A percentile compares a stretch with the other conserved stretches of the same genome.
Evolutionary conservation across 2,113 vertebrate species (phyloP).

Genomic region (Psittacula cyanocephala): DNA sequence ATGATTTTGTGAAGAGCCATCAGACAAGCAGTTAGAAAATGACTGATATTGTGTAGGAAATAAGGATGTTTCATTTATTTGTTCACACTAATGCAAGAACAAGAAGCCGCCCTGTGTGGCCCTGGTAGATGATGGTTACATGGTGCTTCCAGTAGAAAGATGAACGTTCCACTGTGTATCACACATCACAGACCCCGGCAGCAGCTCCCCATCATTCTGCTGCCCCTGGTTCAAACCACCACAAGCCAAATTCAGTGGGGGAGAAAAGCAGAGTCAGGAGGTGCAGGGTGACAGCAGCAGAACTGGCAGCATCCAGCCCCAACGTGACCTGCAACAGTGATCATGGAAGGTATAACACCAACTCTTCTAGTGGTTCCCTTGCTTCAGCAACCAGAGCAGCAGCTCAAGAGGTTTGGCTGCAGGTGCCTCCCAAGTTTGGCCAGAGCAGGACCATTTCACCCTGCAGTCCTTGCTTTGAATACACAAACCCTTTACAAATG

Average conservation of each 20-base stretch:
- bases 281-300: rapidly evolving
- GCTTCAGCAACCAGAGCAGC: not conserved
- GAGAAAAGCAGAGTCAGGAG: not conserved
- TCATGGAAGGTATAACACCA: not conserved
- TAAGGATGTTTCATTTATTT: not conserved
- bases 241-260: rapidly evolving
- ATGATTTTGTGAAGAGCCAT: not conserved
- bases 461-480: not conserved
- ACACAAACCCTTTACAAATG: not conserved
- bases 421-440: not conserved
- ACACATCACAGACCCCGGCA: not conserved
- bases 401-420: not conserved
- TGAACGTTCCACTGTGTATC: not conserved
- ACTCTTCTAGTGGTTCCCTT: rapidly evolving
- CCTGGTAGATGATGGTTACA: not conserved
- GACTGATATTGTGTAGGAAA: not conserved
- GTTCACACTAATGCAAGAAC: not conserved
- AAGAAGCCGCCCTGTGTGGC: not conserved
- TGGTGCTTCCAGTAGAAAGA: rapidly evolving
- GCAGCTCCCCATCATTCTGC: rapidly evolving
- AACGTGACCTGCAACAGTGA: rapidly evolving
- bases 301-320: not conserved
- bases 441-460: not conserved
- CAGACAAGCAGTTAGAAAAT: not conserved
- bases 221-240: not conserved